Evolutionary conservation across 2,113 vertebrate species (phyloP).

Genomic region (Hippocampus comes): DNA sequence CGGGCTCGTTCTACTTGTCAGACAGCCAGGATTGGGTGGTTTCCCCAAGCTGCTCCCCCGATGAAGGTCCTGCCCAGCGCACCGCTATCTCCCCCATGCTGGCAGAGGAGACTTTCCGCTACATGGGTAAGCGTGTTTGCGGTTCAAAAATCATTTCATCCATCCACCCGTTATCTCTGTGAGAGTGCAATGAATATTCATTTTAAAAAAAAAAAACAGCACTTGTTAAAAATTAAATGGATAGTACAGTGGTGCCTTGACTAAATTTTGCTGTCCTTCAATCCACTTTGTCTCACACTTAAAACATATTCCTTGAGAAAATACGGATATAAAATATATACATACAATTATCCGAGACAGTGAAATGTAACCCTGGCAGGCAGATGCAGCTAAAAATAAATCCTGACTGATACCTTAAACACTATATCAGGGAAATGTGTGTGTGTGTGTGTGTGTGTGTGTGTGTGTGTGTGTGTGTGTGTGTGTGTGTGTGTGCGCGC

Average conservation of each 20-base stretch:
- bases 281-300: neutral
- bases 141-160: neutral
- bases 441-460: neutral
- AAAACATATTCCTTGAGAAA: neutral
- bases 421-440: neutral
- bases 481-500: neutral
- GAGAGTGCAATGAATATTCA: neutral
- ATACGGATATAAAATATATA: too few species aligned
- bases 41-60: constrained; percentile 65
- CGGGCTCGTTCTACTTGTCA: constrained; percentile 83
- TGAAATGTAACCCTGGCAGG: neutral
- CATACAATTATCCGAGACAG: too few species aligned
- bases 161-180: neutral
- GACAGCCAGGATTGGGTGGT: constrained; percentile 85
- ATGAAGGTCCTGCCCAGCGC: constrained; percentile 49
- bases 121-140: constrained; percentile 83
- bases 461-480: neutral
- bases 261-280: neutral
- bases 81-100: constrained; percentile 73
- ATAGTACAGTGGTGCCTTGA: too few species aligned
- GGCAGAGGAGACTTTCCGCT: constrained; percentile 85
- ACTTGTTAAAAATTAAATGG: neutral
- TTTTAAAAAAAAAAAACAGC: neutral
- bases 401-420: neutral
- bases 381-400: neutral